Evolutionary conservation across 2,797 vertebrate species (phyloP), one percentile per base, ranked within the genome.

Genomic region (Cuculus canorus): DNA sequence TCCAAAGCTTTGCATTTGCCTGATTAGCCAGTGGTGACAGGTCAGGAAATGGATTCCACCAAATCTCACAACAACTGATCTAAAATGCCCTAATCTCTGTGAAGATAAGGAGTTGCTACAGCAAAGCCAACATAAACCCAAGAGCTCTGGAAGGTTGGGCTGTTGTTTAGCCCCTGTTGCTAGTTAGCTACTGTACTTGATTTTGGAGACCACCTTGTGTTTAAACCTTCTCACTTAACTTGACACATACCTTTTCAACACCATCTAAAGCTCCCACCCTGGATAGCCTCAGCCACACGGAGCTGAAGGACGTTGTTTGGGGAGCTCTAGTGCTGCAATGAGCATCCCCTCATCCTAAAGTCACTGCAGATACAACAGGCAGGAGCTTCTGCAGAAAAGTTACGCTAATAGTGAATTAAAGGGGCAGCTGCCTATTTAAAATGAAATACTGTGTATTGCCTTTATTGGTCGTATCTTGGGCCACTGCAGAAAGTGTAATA

Each of bases 41-140:
- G 89, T 97, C 96, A 97, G 97, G 97, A 97, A 97, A 95, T 5
- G 77, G 83, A 81, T 92, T 95, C 95, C 96, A 96, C 94, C 93
- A 30, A 90, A 94, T 95, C 94, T 96, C 95, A 82, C 96, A 95
- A 75, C 84, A 85, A 48, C 93, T 71, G 96, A 96, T 96, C 77
- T 53, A 70, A 97, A 86, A 94, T 79, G 85, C 96, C 50, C 93
- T 97, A 94, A 97, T 97, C 97, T 95, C 86, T n/a, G 68, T 64
- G 5, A 15, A 92, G 98, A 98, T 98, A 98, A 97, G 97, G 92
- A 92, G 98, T 98, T 97, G 98, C 97, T 94, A 98, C 97, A 97
- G 97, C 96, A 97, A 98, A 96, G 92, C 86, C 96, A 98, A 97
- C 97, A 96, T 91, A 96, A 97, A 96, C 91, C 95, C 52, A 90